These are phyloP conservation scores for Anthophora plumipes DNA, from an alignment of 2,888 invertebrate genomes.

Conservation along the genomic window DNA sequence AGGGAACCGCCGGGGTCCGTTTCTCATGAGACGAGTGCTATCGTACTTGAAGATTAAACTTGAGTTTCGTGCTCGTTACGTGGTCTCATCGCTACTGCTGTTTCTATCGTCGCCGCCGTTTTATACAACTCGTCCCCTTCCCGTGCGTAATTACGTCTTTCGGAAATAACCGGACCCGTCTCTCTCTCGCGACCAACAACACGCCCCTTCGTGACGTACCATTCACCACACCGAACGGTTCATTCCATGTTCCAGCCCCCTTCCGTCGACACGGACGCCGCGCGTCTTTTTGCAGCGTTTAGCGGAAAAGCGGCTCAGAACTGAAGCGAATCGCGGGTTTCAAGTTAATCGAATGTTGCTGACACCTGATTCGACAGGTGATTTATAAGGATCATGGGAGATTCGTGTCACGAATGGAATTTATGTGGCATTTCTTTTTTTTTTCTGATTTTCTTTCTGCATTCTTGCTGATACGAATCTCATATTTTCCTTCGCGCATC, in stretches of 20 bases:
- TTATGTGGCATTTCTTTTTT: too few species aligned
- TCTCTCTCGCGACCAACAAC: constrained; percentile 8
- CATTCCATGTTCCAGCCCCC: constrained; percentile 8
- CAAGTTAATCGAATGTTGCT: not conserved
- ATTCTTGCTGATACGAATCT: too few species aligned
- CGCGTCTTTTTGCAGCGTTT: not conserved
- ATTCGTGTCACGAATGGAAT: not conserved
- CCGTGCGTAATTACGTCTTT: constrained; percentile 41
- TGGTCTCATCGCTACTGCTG: not conserved
- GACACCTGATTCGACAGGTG: not conserved
- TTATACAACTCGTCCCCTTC: constrained; percentile 22
- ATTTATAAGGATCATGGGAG: not conserved
- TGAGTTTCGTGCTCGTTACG: constrained; percentile 50
- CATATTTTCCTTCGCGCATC: not conserved
- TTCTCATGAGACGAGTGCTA: constrained; percentile 23
- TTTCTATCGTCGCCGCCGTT: not conserved
- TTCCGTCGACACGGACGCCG: not conserved
- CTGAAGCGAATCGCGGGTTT: not conserved
- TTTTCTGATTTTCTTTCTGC: too few species aligned
- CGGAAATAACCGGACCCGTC: constrained; percentile 36
- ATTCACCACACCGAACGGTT: not conserved
- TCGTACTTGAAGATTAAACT: constrained; percentile 32
- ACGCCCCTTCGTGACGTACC: constrained; percentile 22
- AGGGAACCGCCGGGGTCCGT: constrained; percentile 18
- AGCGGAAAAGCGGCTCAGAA: constrained; percentile 4